Evolutionary conservation across 2,113 vertebrate species (phyloP), one percentile per base, ranked within the genome.

Genomic region (Pluvianellus socialis): DNA sequence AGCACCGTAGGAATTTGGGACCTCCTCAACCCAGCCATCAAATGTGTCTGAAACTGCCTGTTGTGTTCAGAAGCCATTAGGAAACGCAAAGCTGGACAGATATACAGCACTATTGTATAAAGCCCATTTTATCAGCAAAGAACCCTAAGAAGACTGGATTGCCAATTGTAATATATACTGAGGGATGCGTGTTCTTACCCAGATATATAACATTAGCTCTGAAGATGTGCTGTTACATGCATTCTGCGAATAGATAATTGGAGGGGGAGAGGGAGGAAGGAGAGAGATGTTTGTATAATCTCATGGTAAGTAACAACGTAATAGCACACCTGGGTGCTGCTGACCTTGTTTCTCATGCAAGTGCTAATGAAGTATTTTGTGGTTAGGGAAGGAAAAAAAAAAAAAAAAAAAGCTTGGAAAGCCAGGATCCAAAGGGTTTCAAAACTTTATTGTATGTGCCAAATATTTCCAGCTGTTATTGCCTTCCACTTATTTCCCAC

Each of bases 381-480:
- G 68, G 77, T 28, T 12, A 1, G 65, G 33, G 49, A 6, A 22
- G 24, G 45, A 18, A 68, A 52, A 45, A 50, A 55, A 33, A 27
- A 33, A 45, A 58, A 32, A 44, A 35, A n/a, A 52, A 30, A 2
- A 32, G 6, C 70, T 92, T 95, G 86, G 85, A 94, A 93, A 88
- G 27, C 11, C 77, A 86, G 70, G 79, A 96, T 94, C 89, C 83
- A 93, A 96, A 93, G 87, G 33, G 61, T 97, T 98, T 97, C 86
- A 95, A 94, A 97, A 90, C 89, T 89, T 95, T 80, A 92, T 91
- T 96, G 76, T 91, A 87, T 30, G 79, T 95, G 97, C 95, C 96
- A 98, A 97, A 95, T 97, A 95, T 97, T 98, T 97, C 92, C 97
- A 98, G 93, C 96, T 97, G 97, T 96, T 97, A 87, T 76, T 96